These are phyloP conservation scores for Zosterops hypoxanthus DNA, from an alignment of 2,113 vertebrate species.

Conservation along the genomic window DNA sequence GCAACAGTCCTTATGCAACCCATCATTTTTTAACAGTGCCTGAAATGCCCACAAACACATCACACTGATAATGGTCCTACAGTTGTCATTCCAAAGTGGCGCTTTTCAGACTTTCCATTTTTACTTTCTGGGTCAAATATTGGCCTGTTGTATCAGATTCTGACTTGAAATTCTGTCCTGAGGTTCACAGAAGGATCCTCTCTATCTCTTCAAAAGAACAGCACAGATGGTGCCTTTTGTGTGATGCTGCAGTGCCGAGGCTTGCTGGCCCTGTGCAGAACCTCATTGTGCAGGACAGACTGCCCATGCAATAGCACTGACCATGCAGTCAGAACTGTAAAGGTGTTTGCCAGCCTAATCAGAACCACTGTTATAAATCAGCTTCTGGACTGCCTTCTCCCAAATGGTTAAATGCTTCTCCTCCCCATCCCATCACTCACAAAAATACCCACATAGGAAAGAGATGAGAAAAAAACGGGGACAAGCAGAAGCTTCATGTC, in stretches of 20 bases:
- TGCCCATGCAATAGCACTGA: fast-evolving
- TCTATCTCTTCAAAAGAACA: not conserved
- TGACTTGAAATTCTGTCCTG: not conserved
- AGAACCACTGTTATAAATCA: not conserved
- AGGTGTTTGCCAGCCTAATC: not conserved
- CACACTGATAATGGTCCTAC: not conserved
- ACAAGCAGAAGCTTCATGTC: not conserved
- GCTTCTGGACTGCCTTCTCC: not conserved
- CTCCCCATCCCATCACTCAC: fast-evolving
- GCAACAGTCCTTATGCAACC: not conserved
- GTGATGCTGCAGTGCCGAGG: fast-evolving
- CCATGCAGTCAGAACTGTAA: not conserved
- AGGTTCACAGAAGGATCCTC: not conserved
- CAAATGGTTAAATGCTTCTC: not conserved
- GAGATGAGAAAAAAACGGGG: fast-evolving
- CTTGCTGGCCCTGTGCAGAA: fast-evolving
- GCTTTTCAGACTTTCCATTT: not conserved
- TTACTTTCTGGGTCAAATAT: not conserved
- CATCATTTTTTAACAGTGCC: not conserved
- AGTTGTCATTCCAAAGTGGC: fast-evolving
- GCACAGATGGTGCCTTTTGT: not conserved
- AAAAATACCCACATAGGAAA: not conserved
- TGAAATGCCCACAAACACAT: not conserved
- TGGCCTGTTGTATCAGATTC: not conserved
- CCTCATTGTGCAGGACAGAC: fast-evolving